Conservation (phyloP, 1,140 invertebrate species). For the Frieseomelitta varia region DNA sequence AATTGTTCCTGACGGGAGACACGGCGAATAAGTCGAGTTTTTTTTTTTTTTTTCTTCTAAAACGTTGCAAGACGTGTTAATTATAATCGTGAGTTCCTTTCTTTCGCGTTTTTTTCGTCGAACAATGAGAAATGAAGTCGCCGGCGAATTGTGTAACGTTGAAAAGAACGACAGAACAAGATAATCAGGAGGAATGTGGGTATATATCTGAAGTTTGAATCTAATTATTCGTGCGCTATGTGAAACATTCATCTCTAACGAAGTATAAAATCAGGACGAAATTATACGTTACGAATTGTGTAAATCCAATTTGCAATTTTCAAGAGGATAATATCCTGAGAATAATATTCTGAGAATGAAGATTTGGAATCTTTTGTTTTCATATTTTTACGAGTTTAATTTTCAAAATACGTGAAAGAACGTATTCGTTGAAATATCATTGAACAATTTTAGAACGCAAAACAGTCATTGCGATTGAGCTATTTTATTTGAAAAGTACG, state of each 20-base stretch:
- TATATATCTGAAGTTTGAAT: conserved; percentile 1
- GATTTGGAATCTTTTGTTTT: background rate
- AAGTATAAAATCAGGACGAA: conserved; percentile 9
- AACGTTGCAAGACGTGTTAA: conserved; percentile 5
- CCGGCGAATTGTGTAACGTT: conserved; percentile 16
- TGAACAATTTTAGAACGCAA: background rate
- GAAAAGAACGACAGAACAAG: background rate
- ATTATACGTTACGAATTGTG: background rate
- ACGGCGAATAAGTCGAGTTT: too few species aligned
- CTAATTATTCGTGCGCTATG: conserved; percentile 1
- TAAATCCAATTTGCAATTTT: background rate
- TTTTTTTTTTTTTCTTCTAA: background rate
- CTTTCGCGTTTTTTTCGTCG: conserved; percentile 14
- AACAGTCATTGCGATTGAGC: background rate
- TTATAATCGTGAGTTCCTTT: conserved; percentile 13
- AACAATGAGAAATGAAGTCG: conserved; percentile 22
- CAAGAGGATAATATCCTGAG: background rate
- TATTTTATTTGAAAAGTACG: background rate
- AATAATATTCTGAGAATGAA: background rate
- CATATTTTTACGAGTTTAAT: background rate
- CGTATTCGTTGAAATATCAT: too few species aligned
- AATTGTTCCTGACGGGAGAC: background rate
- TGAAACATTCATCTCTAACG: conserved; percentile 18
- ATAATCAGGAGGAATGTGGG: conserved; percentile 9
- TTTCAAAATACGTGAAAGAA: background rate